Conservation (phyloP, 2,888 invertebrate species). For the Antitype chi region DNA sequence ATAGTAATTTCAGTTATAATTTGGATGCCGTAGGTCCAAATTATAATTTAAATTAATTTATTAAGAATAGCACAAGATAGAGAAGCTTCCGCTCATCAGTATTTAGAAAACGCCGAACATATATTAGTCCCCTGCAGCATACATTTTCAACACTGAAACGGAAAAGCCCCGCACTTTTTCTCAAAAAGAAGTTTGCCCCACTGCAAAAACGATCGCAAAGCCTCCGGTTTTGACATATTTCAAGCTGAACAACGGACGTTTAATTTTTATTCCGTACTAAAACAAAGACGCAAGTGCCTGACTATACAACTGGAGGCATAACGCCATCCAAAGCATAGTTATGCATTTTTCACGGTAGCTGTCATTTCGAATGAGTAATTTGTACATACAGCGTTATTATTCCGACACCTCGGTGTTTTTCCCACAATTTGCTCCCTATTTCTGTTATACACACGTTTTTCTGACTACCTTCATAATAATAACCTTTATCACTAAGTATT, state of each 20-base stretch:
- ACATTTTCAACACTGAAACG: slow-evolving; percentile 9
- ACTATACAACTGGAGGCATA: slow-evolving; percentile 64
- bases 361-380: slow-evolving; percentile 81
- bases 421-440: slow-evolving; percentile 79
- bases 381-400: slow-evolving; percentile 80
- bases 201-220: slow-evolving; percentile 34
- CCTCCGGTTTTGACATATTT: slow-evolving; percentile 55
- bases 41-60: too few species aligned
- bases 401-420: slow-evolving; percentile 79
- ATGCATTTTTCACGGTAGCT: slow-evolving; percentile 86
- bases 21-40: not conserved
- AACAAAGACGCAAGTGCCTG: slow-evolving; percentile 53
- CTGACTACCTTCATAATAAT: slow-evolving; percentile 32
- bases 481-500: slow-evolving; percentile 51
- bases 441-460: slow-evolving; percentile 30
- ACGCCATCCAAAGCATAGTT: slow-evolving; percentile 73
- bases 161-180: not conserved
- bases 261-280: slow-evolving; percentile 42
- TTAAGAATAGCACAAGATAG: not conserved
- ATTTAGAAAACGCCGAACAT: not conserved
- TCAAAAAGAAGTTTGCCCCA: slow-evolving; percentile 25
- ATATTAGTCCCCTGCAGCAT: not conserved
- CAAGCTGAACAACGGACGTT: slow-evolving; percentile 36
- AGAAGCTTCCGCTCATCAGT: not conserved
- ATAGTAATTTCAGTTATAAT: not conserved